Conservation (phyloP, 2,888 invertebrate species). For the Chymomyza procnemis region DNA sequence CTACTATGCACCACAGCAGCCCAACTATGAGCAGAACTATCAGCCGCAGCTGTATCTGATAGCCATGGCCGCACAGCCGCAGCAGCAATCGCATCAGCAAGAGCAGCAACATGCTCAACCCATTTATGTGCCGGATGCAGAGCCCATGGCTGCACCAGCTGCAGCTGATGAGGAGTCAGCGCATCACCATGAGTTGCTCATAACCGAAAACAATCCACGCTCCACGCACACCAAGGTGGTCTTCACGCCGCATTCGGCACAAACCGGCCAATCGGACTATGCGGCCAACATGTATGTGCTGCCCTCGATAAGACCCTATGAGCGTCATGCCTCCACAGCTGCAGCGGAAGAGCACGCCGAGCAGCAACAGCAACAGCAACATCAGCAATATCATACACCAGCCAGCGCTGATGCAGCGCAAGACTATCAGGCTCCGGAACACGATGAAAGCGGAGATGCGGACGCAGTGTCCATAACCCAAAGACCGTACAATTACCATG, state of each 20-base stretch:
- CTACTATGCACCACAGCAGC: constrained; percentile 64
- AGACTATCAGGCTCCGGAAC: constrained; percentile 30
- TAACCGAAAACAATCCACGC: constrained; percentile 77
- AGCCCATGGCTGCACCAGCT: constrained; percentile 5
- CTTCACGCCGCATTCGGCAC: constrained; percentile 60
- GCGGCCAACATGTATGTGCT: constrained; percentile 58
- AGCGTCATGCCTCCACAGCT: constrained; percentile 50
- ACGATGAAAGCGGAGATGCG: background rate
- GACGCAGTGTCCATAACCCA: constrained; percentile 63
- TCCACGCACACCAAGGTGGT: constrained; percentile 76
- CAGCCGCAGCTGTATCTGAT: constrained; percentile 73
- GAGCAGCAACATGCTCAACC: constrained; percentile 47
- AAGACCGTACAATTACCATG: constrained; percentile 77
- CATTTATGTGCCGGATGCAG: constrained; percentile 58
- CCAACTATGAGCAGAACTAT: constrained; percentile 48
- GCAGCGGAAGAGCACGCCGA: constrained; percentile 34
- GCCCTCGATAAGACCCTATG: constrained; percentile 65
- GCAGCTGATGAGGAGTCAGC: constrained; percentile 12
- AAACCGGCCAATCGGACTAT: constrained; percentile 52
- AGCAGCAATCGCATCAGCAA: constrained; percentile 26
- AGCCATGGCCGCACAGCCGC: constrained; percentile 62
- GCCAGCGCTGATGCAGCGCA: background rate
- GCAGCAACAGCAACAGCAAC: constrained; percentile 48
- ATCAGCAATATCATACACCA: constrained; percentile 38
- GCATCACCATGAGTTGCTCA: constrained; percentile 45